These are phyloP conservation scores for Rhodophaea formosa DNA, from an alignment of 2,888 invertebrate genomes.

Conservation along the genomic window DNA sequence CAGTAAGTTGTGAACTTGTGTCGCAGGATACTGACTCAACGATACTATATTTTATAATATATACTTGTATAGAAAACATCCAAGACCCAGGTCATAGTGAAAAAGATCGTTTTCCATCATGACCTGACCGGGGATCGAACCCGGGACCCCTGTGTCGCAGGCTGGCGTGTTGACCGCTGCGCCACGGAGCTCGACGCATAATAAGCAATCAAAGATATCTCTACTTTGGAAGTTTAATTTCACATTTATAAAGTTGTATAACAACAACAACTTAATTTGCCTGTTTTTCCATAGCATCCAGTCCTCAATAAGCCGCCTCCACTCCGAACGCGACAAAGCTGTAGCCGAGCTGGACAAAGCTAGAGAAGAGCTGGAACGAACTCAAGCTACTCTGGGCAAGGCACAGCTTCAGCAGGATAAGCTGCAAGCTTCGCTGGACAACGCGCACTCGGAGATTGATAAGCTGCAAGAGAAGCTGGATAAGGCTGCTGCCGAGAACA, in stretches of 20 bases:
- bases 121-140: no score
- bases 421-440: slow-evolving; percentile 92
- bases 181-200: no score
- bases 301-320: slow-evolving; percentile 90
- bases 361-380: slow-evolving; percentile 92
- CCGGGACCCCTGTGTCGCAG: no score
- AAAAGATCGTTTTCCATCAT: no score
- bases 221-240: no score
- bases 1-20: no score
- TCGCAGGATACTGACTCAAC: no score
- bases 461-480: slow-evolving; percentile 94
- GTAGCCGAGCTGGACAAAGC: slow-evolving; percentile 92
- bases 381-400: slow-evolving; percentile 94
- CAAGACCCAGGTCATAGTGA: no score
- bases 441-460: slow-evolving; percentile 94
- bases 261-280: background rate
- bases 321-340: slow-evolving; percentile 93
- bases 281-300: slow-evolving; percentile 82
- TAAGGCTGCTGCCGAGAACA: slow-evolving; percentile 89
- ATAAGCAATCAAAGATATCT: background rate
- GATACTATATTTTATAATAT: no score
- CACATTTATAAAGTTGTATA: no score
- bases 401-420: slow-evolving; percentile 96
- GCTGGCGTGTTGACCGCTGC: no score
- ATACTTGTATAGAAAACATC: no score